Evolutionary conservation across 2,888 invertebrate genomes (phyloP), one percentile per base, ranked within the genome.

Genomic region (Drosophila meridiana): DNA sequence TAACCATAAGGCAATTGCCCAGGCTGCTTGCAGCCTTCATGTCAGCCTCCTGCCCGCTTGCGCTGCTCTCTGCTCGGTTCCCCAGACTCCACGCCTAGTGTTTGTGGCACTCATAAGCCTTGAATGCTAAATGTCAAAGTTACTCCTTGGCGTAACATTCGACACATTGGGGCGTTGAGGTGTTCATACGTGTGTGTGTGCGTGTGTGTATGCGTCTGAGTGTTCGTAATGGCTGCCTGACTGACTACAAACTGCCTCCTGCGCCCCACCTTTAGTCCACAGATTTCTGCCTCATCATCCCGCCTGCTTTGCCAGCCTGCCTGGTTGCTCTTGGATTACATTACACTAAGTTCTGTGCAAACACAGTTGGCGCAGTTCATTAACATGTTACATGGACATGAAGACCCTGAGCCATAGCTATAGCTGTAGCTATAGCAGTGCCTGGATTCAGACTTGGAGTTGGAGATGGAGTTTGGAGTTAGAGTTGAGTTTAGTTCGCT

Each of bases 81-180:
- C 72, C 76, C 38, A 62, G 62, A 52, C 76, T 68, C 67, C 68
- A 63, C 52, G 60, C 32, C 36, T 60, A 48, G 70, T 76, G 76
- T 71, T 71, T 66, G 78, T 78, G 87, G 89, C 87, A 87, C 87
- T 87, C 89, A 87, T 87, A 87, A 87, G 87, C 87, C 87, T 87
- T 87, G 87, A 87, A 87, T 87, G 90, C 90, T 87, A 90, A 87
- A 87, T 87, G 87, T 87, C 87, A 87, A 87, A 87, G 87, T 87
- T 87, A 89, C 89, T 90, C 90, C 87, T 87, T 87, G 90, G 90
- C 87, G 90, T 89, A 89, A 87, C 77, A 89, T 89, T 89, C 89
- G 90, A 87, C 87, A 87, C 87, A 90, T 87, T 84, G 87, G 78
- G 76, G 89, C 87, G 87, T 77, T 76, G 87, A 89, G 84, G 89